A percentile compares a stretch with the other conserved stretches of the same genome.
Evolutionary conservation across 2,113 vertebrate genomes (phyloP).

Genomic region (Miniopterus natalensis): DNA sequence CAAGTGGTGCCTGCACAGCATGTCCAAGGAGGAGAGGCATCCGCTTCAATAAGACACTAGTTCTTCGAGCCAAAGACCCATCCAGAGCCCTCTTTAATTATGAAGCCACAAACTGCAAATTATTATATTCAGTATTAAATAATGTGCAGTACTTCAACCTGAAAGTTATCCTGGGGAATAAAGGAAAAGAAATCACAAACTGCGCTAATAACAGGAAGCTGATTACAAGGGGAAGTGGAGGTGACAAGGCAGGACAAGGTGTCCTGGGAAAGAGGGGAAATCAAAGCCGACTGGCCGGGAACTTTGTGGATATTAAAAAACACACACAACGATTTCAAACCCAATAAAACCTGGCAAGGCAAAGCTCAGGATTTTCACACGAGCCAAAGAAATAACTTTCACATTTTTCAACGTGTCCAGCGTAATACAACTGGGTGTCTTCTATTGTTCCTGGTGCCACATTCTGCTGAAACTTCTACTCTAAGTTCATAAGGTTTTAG

Average conservation of each 20-base stretch:
- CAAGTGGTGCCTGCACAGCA: background rate
- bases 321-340: slow-evolving; percentile 69
- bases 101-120: slow-evolving; percentile 56
- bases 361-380: slow-evolving; percentile 61
- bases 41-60: background rate
- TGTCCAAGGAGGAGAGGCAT: background rate
- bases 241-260: slow-evolving; percentile 70
- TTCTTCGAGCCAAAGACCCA: slow-evolving; percentile 56
- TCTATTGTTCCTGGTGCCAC: slow-evolving; percentile 48
- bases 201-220: slow-evolving; percentile 80
- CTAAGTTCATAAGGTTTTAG: slow-evolving; percentile 22
- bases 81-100: slow-evolving; percentile 39
- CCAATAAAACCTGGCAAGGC: slow-evolving; percentile 50
- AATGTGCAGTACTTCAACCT: background rate
- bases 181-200: slow-evolving; percentile 73
- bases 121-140: slow-evolving; percentile 40
- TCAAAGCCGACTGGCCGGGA: slow-evolving; percentile 68
- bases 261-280: slow-evolving; percentile 61
- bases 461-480: slow-evolving; percentile 38
- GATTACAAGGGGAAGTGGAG: slow-evolving; percentile 53
- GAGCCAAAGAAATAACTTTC: slow-evolving; percentile 50
- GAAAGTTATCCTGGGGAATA: slow-evolving; percentile 62
- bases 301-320: slow-evolving; percentile 66
- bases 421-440: slow-evolving; percentile 35
- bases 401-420: slow-evolving; percentile 44